These are phyloP conservation scores for Rhopalosiphum nymphaeae DNA, from an alignment of 2,888 invertebrate genomes.

Conservation along the genomic window DNA sequence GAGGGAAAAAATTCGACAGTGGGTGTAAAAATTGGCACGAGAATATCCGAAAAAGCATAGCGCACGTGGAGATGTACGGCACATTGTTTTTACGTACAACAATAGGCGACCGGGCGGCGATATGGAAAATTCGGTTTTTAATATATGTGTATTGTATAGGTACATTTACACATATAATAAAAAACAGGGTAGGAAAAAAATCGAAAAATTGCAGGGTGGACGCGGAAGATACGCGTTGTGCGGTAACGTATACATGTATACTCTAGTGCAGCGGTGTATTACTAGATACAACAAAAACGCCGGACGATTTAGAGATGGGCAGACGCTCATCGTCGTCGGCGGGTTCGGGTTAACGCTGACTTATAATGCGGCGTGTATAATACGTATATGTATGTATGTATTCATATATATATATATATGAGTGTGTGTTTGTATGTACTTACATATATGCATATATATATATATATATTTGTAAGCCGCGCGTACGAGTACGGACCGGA, in stretches of 20 bases:
- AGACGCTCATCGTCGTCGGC: not conserved
- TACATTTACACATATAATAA: not conserved
- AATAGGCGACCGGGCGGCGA: not conserved
- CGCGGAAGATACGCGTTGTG: not conserved
- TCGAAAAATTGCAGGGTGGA: not conserved
- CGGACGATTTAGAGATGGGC: constrained; percentile 4
- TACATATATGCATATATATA: not conserved
- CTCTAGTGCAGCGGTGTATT: not conserved
- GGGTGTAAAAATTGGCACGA: constrained; percentile 60
- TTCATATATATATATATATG: not conserved
- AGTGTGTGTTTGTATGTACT: not conserved
- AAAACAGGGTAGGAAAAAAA: not conserved
- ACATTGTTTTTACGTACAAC: constrained; percentile 31
- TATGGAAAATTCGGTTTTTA: not conserved
- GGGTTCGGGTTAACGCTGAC: not conserved
- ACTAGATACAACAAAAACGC: not conserved
- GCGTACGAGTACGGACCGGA: constrained; percentile 11
- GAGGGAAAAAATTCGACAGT: constrained; percentile 46
- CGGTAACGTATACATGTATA: not conserved
- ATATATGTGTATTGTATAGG: not conserved
- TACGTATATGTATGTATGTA: not conserved
- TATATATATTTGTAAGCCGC: not conserved
- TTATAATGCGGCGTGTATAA: not conserved
- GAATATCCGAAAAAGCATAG: not conserved
- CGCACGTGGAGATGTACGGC: not conserved